phyloP scores from a whole-genome alignment of 1,140 invertebrate species.

The Lasioglossum albipes region DNA sequence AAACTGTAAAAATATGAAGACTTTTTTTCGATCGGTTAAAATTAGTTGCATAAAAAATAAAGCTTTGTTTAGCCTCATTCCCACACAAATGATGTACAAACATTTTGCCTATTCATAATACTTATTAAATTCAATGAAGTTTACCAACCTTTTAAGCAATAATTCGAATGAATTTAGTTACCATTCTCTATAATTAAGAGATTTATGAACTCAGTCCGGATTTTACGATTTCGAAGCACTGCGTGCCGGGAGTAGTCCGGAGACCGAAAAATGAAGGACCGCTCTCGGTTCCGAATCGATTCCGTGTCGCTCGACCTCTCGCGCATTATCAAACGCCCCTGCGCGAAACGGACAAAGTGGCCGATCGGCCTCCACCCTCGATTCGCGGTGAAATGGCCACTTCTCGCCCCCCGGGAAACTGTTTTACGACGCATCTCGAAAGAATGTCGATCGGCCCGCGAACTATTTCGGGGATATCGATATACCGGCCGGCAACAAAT shows the following conservation, averaged over 20 bases:
- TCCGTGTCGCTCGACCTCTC: conserved; percentile 33
- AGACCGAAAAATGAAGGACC: conserved; percentile 57
- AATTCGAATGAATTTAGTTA: no score
- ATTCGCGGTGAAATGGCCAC: not conserved
- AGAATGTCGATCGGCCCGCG: not conserved
- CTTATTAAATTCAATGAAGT: no score
- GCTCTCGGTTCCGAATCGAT: conserved; percentile 26
- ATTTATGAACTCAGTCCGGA: no score
- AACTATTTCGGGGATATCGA: not conserved
- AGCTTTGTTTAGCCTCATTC: no score
- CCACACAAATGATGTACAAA: no score
- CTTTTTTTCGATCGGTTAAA: no score
- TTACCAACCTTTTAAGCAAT: no score
- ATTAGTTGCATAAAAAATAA: no score
- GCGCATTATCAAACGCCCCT: conserved; percentile 39
- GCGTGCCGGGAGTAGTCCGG: conserved; percentile 6
- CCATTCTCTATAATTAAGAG: no score
- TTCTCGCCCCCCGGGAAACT: not conserved
- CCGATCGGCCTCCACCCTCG: not conserved
- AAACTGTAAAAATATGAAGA: no score
- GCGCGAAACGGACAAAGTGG: conserved; percentile 43
- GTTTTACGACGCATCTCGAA: not conserved
- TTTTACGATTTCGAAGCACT: no score
- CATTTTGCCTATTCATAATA: no score
- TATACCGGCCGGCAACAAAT: not conserved